Conservation (phyloP, 2,113 vertebrate genomes). For the Turnix velox region DNA sequence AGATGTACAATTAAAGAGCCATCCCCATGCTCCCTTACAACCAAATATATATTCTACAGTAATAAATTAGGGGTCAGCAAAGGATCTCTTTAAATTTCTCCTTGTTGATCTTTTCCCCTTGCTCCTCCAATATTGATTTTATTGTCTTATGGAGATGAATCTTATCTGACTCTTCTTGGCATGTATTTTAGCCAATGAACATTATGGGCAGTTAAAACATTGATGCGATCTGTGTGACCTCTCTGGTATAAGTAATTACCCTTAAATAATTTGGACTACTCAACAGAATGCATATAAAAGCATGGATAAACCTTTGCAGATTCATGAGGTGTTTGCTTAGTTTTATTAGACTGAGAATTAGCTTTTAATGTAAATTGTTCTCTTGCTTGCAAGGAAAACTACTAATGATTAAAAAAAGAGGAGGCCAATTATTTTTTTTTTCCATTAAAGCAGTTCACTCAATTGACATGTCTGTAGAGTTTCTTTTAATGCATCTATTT, state of each 20-base stretch:
- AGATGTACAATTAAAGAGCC: not conserved
- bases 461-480: not conserved
- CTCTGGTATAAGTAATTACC: not conserved
- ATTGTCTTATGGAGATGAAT: not conserved
- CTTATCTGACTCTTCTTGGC: not conserved
- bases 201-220: not conserved
- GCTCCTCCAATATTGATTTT: not conserved
- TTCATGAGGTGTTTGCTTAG: not conserved
- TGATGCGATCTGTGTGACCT: not conserved
- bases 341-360: not conserved
- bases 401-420: not conserved
- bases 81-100: not conserved
- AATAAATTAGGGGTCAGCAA: not conserved
- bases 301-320: not conserved
- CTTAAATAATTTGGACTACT: not conserved
- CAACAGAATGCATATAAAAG: not conserved
- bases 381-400: not conserved
- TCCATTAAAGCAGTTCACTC: not conserved
- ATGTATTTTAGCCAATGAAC: not conserved
- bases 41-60: not conserved
- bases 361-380: not conserved
- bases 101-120: not conserved
- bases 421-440: not conserved
- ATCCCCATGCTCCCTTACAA: not conserved
- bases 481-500: conserved; percentile 4